A percentile compares a stretch with the other conserved stretches of the same genome.
Conservation (phyloP, 2,888 invertebrate species). For the Idaea dimidiata region DNA sequence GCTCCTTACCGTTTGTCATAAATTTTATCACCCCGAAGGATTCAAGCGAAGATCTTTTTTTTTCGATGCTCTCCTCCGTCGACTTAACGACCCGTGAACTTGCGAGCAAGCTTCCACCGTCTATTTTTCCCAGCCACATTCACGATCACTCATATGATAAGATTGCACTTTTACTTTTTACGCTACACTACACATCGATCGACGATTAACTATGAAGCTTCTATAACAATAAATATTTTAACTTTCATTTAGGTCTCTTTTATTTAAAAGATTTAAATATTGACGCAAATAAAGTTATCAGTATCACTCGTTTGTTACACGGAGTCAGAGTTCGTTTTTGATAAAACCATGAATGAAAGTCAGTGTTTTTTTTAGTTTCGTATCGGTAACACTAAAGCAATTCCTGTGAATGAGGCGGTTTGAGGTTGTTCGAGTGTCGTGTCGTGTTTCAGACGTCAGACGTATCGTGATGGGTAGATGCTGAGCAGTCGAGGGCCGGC, state of each 20-base stretch:
- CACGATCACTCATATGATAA: slow-evolving; percentile 61
- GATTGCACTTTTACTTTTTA: slow-evolving; percentile 33
- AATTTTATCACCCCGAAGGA: slow-evolving; percentile 76
- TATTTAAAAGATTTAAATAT: slow-evolving; percentile 14
- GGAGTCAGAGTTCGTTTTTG: slow-evolving; percentile 27
- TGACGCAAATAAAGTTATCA: slow-evolving; percentile 46
- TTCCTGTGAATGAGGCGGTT: slow-evolving; percentile 63
- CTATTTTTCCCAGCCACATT: slow-evolving; percentile 67
- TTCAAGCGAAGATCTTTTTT: slow-evolving; percentile 61
- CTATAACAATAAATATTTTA: background rate
- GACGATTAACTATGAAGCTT: background rate
- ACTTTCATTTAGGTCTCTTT: background rate
- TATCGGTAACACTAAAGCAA: slow-evolving; percentile 58
- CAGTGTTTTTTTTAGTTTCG: slow-evolving; percentile 44
- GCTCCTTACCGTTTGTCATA: slow-evolving; percentile 78
- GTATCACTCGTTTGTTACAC: slow-evolving; percentile 33
- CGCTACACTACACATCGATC: slow-evolving; percentile 46
- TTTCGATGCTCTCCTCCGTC: slow-evolving; percentile 56
- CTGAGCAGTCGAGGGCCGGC: slow-evolving; percentile 47
- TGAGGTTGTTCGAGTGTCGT: slow-evolving; percentile 64
- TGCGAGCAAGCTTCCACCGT: slow-evolving; percentile 59
- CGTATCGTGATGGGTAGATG: slow-evolving; percentile 42
- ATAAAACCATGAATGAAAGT: slow-evolving; percentile 24
- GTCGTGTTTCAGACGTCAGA: slow-evolving; percentile 62
- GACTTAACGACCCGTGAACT: slow-evolving; percentile 76